Percentiles rank a stretch among this genome's conserved stretches.
Evolutionary conservation across 2,888 invertebrate species (phyloP).

Genomic region (Entomobrya proxima): DNA sequence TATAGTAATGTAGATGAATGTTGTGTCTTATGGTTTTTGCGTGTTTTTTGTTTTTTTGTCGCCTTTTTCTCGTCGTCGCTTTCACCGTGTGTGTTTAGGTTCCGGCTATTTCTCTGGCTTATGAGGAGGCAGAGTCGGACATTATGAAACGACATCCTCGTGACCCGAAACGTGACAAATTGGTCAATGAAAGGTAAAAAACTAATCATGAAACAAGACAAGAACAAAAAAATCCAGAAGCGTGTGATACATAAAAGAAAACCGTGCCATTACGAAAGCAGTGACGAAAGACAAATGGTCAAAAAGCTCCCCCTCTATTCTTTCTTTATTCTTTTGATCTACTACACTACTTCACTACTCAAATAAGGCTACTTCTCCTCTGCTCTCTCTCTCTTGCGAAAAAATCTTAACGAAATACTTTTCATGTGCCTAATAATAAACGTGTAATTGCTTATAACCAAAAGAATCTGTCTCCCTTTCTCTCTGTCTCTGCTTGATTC

Average conservation of each 20-base stretch:
- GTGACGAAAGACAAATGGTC: background rate
- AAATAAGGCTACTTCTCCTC: too few relatives aligned
- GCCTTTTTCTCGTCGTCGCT: constrained; percentile 34
- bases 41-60: constrained; percentile 46
- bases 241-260: background rate
- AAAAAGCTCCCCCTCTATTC: background rate
- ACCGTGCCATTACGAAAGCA: constrained; percentile 31
- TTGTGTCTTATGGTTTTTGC: constrained; percentile 51
- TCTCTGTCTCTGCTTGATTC: too few relatives aligned
- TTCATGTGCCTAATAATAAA: too few relatives aligned
- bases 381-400: too few relatives aligned
- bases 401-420: too few relatives aligned
- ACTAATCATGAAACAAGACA: background rate
- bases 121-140: constrained; percentile 93
- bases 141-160: constrained; percentile 86
- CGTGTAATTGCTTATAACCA: too few relatives aligned
- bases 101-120: constrained; percentile 80
- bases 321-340: constrained; percentile 3
- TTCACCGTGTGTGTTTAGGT: constrained; percentile 69
- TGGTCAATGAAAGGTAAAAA: constrained; percentile 81
- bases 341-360: too few relatives aligned
- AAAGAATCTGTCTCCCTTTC: too few relatives aligned
- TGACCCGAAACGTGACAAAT: constrained; percentile 74
- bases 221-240: constrained; percentile 2
- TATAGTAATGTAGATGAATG: constrained; percentile 21